These are phyloP conservation scores for Eupristina koningsbergeri DNA, from an alignment of 1,140 invertebrate genomes.

Conservation along the genomic window DNA sequence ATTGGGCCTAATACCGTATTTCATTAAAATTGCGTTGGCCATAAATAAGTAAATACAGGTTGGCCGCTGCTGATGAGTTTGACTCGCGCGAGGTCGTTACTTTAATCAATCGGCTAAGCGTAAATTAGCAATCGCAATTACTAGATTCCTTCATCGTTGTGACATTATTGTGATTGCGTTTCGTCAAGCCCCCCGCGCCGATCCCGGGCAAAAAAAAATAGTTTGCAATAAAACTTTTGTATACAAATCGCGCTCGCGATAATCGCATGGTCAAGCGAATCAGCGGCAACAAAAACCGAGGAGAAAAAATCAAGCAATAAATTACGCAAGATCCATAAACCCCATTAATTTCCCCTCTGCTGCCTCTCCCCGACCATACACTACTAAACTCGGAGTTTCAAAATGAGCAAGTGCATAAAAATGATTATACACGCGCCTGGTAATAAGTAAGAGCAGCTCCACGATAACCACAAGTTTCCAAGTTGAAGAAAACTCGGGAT, in stretches of 20 bases:
- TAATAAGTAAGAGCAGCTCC: constrained; percentile 46
- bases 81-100: neutral
- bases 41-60: constrained; percentile 38
- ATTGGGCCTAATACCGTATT: constrained; percentile 11
- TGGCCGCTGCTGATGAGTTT: neutral
- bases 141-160: neutral
- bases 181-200: neutral
- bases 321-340: constrained; percentile 43
- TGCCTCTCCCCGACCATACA: neutral
- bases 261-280: neutral
- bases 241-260: neutral
- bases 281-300: neutral
- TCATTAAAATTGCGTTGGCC: neutral
- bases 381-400: constrained; percentile 42
- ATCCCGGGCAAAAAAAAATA: neutral
- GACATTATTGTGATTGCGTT: constrained; percentile 1
- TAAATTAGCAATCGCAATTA: constrained; percentile 28
- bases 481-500: constrained; percentile 27
- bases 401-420: constrained; percentile 47
- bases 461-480: constrained; percentile 42
- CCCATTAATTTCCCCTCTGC: constrained; percentile 16
- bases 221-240: neutral
- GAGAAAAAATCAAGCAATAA: constrained; percentile 33
- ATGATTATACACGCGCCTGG: constrained; percentile 36
- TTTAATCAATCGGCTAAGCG: constrained; percentile 33